These are phyloP conservation scores for Caenorhabditis sp. DNA, from an alignment of 2,888 invertebrate genomes.

Conservation along the genomic window DNA sequence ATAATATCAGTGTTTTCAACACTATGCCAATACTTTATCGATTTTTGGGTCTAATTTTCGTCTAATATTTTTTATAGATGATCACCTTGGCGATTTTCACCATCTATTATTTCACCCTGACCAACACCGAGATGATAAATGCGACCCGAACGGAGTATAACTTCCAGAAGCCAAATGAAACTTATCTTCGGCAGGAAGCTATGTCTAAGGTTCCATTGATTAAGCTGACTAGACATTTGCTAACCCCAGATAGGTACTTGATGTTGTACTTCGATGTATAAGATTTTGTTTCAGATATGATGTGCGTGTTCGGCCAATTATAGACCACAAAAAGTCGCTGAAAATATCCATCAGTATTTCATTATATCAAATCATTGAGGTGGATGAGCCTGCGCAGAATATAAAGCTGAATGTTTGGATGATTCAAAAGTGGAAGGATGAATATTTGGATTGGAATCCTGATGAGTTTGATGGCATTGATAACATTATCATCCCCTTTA, in stretches of 20 bases:
- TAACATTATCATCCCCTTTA: constrained; percentile 65
- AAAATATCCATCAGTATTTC: constrained; percentile 66
- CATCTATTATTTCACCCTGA: too few relatives aligned
- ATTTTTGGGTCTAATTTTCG: too few relatives aligned
- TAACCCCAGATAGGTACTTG: constrained; percentile 52
- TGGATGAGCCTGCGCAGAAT: constrained; percentile 74
- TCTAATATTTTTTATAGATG: too few relatives aligned
- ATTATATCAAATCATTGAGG: constrained; percentile 65
- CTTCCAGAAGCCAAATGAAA: constrained; percentile 9
- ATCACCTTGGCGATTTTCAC: too few relatives aligned
- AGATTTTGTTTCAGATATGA: constrained; percentile 52
- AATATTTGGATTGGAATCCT: constrained; percentile 64
- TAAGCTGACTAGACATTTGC: constrained; percentile 61
- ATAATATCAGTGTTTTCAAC: too few relatives aligned
- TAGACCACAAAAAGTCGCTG: constrained; percentile 60
- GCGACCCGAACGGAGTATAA: too few relatives aligned
- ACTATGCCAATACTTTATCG: too few relatives aligned
- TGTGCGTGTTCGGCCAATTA: constrained; percentile 64
- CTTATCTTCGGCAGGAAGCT: constrained; percentile 27
- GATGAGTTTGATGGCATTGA: constrained; percentile 61
- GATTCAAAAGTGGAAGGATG: constrained; percentile 72
- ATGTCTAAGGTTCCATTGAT: constrained; percentile 64
- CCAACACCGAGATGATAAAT: too few relatives aligned
- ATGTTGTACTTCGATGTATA: not conserved
- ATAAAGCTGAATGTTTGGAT: constrained; percentile 74